phyloP scores from a whole-genome alignment of 2,888 invertebrate genomes.

The Sclerodermus sp. region DNA sequence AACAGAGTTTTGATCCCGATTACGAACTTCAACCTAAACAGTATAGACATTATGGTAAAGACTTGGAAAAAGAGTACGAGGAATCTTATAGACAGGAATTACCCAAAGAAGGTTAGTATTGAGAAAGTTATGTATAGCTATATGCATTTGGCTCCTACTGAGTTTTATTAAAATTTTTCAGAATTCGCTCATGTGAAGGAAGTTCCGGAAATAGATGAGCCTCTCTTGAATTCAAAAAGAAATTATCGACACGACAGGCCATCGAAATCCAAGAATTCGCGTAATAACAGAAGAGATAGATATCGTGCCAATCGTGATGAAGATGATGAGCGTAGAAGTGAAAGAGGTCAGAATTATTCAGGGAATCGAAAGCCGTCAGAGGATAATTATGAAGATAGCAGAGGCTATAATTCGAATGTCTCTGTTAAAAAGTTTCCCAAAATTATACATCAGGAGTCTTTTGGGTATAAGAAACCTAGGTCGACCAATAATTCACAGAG shows the following conservation, averaged over 20 bases:
- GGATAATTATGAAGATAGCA: conserved; percentile 16
- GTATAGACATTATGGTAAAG: conserved; percentile 27
- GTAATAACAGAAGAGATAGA: conserved; percentile 6
- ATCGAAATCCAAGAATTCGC: not conserved
- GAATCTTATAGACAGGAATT: conserved; percentile 31
- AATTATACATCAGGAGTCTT: conserved; percentile 24
- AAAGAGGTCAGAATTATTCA: conserved; percentile 13
- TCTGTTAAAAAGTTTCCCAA: conserved; percentile 7
- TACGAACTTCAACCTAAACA: conserved; percentile 8
- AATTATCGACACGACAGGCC: not conserved
- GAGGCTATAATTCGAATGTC: conserved; percentile 19
- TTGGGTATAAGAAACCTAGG: conserved; percentile 29
- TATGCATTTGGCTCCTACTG: no score
- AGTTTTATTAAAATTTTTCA: conserved; percentile 15
- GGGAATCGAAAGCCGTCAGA: conserved; percentile 17
- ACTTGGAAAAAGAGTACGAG: conserved; percentile 40
- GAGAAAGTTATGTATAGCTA: not conserved
- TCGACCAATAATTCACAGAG: conserved; percentile 19
- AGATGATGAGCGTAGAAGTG: conserved; percentile 14
- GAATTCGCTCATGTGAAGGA: conserved; percentile 34
- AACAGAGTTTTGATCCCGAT: conserved; percentile 22
- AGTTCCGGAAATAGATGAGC: conserved; percentile 32
- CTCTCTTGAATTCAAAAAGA: not conserved
- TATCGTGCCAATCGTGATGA: conserved; percentile 4
- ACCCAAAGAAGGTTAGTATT: conserved; percentile 33